A percentile compares a stretch with the other conserved stretches of the same genome.
Evolutionary conservation across 2,113 vertebrate genomes (phyloP).

Genomic region (Aptenodytes forsteri): DNA sequence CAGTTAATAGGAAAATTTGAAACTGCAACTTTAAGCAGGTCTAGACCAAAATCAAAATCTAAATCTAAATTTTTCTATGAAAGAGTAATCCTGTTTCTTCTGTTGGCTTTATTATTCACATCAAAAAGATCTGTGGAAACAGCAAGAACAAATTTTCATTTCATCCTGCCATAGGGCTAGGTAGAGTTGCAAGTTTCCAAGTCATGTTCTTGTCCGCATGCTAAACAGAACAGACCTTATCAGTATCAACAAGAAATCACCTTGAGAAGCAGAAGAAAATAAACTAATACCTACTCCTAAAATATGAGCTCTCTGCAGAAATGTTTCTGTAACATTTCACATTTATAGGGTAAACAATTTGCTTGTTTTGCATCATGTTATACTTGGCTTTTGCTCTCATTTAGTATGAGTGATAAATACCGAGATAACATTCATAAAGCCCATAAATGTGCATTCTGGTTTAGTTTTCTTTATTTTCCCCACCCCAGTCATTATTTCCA

Average conservation of each 20-base stretch:
- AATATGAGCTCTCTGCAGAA: not conserved
- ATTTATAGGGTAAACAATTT: not conserved
- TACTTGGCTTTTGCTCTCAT: not conserved
- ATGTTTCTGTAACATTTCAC: not conserved
- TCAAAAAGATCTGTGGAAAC: not conserved
- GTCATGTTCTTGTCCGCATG: not conserved
- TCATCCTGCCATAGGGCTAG: not conserved
- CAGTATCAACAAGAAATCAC: not conserved
- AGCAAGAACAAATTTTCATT: not conserved
- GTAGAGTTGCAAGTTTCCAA: not conserved
- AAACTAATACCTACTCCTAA: not conserved
- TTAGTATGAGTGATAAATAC: not conserved
- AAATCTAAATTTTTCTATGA: not conserved
- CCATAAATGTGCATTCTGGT: not conserved
- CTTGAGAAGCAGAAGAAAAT: not conserved
- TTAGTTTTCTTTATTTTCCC: not conserved
- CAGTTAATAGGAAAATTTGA: not conserved
- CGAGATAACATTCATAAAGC: not conserved
- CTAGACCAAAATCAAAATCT: not conserved
- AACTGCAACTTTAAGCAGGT: not conserved
- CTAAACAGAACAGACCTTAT: not conserved
- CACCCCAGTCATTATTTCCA: not conserved
- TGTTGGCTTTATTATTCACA: not conserved
- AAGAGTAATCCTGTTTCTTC: not conserved
- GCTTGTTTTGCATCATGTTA: not conserved